These are phyloP conservation scores for Prorops nasuta DNA, from an alignment of 1,140 invertebrate species.

Conservation along the genomic window DNA sequence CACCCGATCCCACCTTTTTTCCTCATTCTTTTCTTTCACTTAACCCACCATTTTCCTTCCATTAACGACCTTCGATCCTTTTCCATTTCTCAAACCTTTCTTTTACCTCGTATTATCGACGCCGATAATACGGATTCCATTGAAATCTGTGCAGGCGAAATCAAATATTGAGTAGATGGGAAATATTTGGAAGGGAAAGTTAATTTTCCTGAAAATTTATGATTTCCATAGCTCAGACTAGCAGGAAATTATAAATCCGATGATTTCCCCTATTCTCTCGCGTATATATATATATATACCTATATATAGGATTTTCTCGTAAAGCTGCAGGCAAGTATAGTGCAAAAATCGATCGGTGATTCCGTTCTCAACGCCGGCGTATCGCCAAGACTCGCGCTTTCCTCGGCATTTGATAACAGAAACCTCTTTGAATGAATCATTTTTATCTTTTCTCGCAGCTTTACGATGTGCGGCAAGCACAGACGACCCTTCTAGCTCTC, in stretches of 20 bases:
- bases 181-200: too few relatives aligned
- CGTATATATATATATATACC: too few relatives aligned
- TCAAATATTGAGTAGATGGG: too few relatives aligned
- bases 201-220: too few relatives aligned
- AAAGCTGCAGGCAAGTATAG: neutral
- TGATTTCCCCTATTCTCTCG: too few relatives aligned
- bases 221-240: too few relatives aligned
- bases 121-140: too few relatives aligned
- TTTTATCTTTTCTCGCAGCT: neutral
- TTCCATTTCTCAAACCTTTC: too few relatives aligned
- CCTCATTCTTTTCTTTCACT: constrained; percentile 3
- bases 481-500: neutral
- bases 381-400: neutral
- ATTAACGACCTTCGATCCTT: too few relatives aligned
- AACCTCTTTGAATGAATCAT: neutral
- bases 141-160: too few relatives aligned
- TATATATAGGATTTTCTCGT: neutral
- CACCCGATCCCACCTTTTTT: neutral
- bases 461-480: neutral
- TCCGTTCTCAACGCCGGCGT: neutral
- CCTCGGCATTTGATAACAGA: neutral
- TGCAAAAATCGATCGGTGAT: neutral
- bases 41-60: constrained; percentile 2
- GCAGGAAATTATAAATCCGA: too few relatives aligned
- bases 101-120: too few relatives aligned